Conservation (phyloP, 2,888 invertebrate species). For the Dioctria rufipes region DNA sequence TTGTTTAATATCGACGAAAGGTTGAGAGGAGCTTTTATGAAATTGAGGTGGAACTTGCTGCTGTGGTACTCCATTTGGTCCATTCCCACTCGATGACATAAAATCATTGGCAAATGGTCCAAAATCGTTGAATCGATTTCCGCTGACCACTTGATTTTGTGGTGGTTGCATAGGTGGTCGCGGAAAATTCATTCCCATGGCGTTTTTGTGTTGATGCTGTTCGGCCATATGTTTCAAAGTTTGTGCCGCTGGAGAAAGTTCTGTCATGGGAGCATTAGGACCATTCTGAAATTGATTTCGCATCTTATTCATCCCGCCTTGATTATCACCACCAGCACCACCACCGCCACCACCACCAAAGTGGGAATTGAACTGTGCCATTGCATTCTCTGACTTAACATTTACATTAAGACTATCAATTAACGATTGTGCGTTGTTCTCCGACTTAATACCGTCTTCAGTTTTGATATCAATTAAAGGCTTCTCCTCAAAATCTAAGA, state of each 20-base stretch:
- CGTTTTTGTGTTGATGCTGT: slow-evolving; percentile 92
- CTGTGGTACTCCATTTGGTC: slow-evolving; percentile 67
- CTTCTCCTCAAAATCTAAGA: slow-evolving; percentile 84
- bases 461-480: slow-evolving; percentile 71
- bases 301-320: slow-evolving; percentile 63
- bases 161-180: slow-evolving; percentile 69
- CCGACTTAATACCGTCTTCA: slow-evolving; percentile 70
- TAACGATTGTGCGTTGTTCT: slow-evolving; percentile 70
- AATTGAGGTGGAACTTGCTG: slow-evolving; percentile 67
- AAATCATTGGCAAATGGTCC: slow-evolving; percentile 74
- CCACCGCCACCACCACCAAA: background rate
- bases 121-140: slow-evolving; percentile 76
- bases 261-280: slow-evolving; percentile 75
- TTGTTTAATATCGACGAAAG: slow-evolving; percentile 74
- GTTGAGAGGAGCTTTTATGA: slow-evolving; percentile 71
- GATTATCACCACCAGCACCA: slow-evolving; percentile 57
- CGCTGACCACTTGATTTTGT: slow-evolving; percentile 71
- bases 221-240: slow-evolving; percentile 98
- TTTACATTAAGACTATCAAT: slow-evolving; percentile 70
- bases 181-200: slow-evolving; percentile 76
- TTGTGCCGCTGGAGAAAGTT: slow-evolving; percentile 93
- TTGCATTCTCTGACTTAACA: slow-evolving; percentile 68
- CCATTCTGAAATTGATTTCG: slow-evolving; percentile 66
- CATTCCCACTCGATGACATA: slow-evolving; percentile 68
- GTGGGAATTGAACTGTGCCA: slow-evolving; percentile 67